phyloP scores from a whole-genome alignment of 92 coral and sea anemone genomes.

The Actinernus sp. region DNA sequence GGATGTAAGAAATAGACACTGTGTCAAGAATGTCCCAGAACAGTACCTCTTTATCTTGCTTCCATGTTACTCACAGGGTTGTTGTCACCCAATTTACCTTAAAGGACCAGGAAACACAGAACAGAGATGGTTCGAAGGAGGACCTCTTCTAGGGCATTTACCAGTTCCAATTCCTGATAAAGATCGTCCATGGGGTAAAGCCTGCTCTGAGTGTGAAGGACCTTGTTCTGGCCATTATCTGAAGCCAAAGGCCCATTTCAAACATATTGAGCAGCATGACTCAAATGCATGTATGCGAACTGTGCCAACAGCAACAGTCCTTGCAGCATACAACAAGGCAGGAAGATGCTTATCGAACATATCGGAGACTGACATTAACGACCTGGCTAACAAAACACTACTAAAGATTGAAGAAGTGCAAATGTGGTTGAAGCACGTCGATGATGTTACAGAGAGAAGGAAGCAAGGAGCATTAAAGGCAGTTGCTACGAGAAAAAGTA shows the following conservation, averaged over 20 bases:
- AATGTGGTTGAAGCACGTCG: slow-evolving; percentile 43
- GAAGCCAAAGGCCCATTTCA: too few species aligned
- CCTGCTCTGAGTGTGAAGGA: slow-evolving; percentile 33
- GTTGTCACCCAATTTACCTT: slow-evolving; percentile 38
- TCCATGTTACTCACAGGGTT: slow-evolving; percentile 18
- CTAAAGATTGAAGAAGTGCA: slow-evolving; percentile 22
- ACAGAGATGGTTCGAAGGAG: slow-evolving; percentile 14
- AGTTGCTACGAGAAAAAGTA: slow-evolving; percentile 12
- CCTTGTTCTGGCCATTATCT: too few species aligned
- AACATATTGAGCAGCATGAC: too few species aligned
- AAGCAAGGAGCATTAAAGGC: slow-evolving; percentile 50
- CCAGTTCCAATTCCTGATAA: slow-evolving; percentile 40
- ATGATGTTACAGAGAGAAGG: slow-evolving; percentile 38
- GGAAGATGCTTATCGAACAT: too few species aligned
- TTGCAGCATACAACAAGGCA: too few species aligned
- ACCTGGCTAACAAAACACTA: slow-evolving; percentile 43
- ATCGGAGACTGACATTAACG: too few species aligned
- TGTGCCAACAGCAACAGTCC: too few species aligned
- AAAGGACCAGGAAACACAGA: slow-evolving; percentile 20
- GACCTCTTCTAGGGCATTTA: slow-evolving; percentile 15
- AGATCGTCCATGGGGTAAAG: slow-evolving; percentile 31
- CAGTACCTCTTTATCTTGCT: slow-evolving; percentile 30
- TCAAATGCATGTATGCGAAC: too few species aligned
- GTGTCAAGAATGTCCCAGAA: slow-evolving; percentile 30
- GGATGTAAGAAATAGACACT: slow-evolving; percentile 41